Evolutionary conservation across 2,888 invertebrate genomes (phyloP).

Genomic region (Dexiosoma caninum): DNA sequence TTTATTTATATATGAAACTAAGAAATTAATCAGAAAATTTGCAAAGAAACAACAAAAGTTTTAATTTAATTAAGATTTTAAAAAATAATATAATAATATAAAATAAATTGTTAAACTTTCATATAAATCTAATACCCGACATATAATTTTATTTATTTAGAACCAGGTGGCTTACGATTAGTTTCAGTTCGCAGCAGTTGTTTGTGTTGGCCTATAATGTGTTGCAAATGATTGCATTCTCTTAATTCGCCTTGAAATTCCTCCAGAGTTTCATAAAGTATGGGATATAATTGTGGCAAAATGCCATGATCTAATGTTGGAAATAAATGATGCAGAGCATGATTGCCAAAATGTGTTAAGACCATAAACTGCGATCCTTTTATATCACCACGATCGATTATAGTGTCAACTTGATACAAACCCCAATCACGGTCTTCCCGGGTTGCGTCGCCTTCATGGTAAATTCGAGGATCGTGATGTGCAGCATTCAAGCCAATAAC

Average conservation of each 20-base stretch:
- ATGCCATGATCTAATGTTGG: conserved; percentile 88
- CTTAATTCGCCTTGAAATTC: conserved; percentile 75
- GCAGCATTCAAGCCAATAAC: conserved; percentile 85
- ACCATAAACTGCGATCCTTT: conserved; percentile 83
- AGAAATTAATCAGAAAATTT: too few relatives aligned
- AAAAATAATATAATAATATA: too few relatives aligned
- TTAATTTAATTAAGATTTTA: too few relatives aligned
- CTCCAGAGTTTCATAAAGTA: conserved; percentile 75
- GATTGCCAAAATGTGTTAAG: conserved; percentile 87
- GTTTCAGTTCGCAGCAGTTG: conserved; percentile 80
- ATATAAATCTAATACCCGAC: too few relatives aligned
- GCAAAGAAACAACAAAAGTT: too few relatives aligned
- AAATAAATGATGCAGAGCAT: conserved; percentile 88
- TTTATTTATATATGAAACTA: too few relatives aligned
- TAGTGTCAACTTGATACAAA: conserved; percentile 85
- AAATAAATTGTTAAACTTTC: too few relatives aligned
- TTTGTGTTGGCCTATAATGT: conserved; percentile 83
- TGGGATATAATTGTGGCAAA: conserved; percentile 82
- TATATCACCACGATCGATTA: conserved; percentile 84
- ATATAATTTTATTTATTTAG: conserved; percentile 40
- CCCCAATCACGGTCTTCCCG: conserved; percentile 85
- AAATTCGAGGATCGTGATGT: conserved; percentile 88
- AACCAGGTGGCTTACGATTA: conserved; percentile 75
- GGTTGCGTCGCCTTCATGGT: conserved; percentile 86
- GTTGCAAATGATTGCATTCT: conserved; percentile 80